A percentile compares a stretch with the other conserved stretches of the same genome.
phyloP scores from a whole-genome alignment of 2,113 vertebrate genomes.

The Pongo abelii region DNA sequence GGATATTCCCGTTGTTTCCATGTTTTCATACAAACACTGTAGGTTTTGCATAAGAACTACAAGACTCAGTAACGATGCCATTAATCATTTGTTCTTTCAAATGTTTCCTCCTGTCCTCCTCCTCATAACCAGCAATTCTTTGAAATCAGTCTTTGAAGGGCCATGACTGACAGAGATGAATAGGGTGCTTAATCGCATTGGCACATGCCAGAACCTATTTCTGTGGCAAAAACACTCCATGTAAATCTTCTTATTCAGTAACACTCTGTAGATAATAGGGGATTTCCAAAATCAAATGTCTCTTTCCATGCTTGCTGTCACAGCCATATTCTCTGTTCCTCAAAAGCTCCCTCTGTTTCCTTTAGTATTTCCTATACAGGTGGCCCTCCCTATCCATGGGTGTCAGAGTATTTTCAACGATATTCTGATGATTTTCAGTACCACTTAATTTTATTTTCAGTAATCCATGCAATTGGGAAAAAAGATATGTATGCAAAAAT shows the following conservation, averaged over 20 bases:
- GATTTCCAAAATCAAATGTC: neutral
- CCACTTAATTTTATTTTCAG: neutral
- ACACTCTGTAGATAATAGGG: neutral
- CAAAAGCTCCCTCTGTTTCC: neutral
- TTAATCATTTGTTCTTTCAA: slow-evolving; percentile 67
- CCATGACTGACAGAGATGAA: slow-evolving; percentile 61
- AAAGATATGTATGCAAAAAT: neutral
- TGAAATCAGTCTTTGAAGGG: slow-evolving; percentile 56
- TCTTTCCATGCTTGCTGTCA: neutral
- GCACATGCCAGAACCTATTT: slow-evolving; percentile 33
- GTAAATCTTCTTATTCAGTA: slow-evolving; percentile 8
- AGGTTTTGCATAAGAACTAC: slow-evolving; percentile 45
- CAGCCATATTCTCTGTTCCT: neutral
- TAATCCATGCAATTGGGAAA: neutral
- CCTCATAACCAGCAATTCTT: slow-evolving; percentile 50
- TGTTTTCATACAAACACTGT: neutral
- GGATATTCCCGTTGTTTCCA: neutral
- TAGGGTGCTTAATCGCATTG: slow-evolving; percentile 13
- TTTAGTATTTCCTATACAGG: neutral
- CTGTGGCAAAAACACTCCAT: slow-evolving; percentile 3
- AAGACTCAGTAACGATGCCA: slow-evolving; percentile 50
- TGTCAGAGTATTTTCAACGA: neutral
- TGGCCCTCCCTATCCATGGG: neutral
- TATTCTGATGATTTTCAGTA: neutral
- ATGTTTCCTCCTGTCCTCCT: slow-evolving; percentile 60